Evolutionary conservation across 2,888 invertebrate genomes (phyloP), one percentile per base, ranked within the genome.

Genomic region (Yponomeuta malinellus): DNA sequence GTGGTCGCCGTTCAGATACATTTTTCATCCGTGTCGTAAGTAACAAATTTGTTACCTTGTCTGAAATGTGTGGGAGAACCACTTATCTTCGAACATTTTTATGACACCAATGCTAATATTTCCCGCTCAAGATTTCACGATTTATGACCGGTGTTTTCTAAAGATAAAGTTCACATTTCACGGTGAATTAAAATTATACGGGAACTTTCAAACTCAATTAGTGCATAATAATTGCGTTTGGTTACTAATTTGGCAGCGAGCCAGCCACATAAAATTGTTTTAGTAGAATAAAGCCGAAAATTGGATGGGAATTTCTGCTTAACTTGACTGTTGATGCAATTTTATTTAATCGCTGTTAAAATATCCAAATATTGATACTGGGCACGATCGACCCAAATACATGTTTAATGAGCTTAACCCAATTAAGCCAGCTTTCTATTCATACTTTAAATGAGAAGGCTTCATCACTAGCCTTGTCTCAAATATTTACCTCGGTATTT

Each of bases 1-100:
- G 43, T 43, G 43, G 43, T 43, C 43, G 8, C 8, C 43, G 43
- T 43, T 77, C 76, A 75, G 76, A 65, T 29, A 65, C 52, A 59
- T 65, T 33, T 65, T 12, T 65, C 10, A 29, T 23, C 64, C 52
- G 52, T 59, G 52, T 59, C 52, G 52, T 59, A 15, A 59, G 52
- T 15, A 59, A 59, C 52, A 59, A 59, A 59, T 59, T 59, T 59
- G 52, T 15, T 5, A 59, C 52, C 63, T 59, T 59, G 52, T 59
- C 52, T 59, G 52, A 59, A 59, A 59, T 52, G 0, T 15, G 52
- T 59, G 52, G 12, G 52, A 4, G 52, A 3, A 12, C 12, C 52
- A 59, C 15, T 59, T 59, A 59, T 59, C 52, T 59, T 8, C 52
- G 3, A 59, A 15, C 52, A 15, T 59, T 59, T 59, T 59, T 59